Evolutionary conservation across 92 coral and sea anemone species (phyloP).

Genomic region (Zoanthus sansibaricus): DNA sequence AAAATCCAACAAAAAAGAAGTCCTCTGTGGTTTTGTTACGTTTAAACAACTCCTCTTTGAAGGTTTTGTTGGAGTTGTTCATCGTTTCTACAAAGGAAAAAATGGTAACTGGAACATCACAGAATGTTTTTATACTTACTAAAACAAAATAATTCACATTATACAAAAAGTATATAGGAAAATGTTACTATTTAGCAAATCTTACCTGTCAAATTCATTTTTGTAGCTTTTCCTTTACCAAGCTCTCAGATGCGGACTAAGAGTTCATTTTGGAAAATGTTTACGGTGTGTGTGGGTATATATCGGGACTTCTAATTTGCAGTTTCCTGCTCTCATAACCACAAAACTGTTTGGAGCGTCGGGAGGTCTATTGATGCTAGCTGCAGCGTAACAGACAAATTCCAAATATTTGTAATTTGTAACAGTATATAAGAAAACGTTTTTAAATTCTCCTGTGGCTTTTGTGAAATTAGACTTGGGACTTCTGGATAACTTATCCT

Average conservation of each 20-base stretch:
- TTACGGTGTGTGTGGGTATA: neutral
- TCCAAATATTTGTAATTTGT: conserved; percentile 15
- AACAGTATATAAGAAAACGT: neutral
- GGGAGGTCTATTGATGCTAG: conserved; percentile 6
- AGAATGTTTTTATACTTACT: neutral
- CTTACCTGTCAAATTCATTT: conserved; percentile 4
- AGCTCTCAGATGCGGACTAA: neutral
- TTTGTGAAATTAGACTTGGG: neutral
- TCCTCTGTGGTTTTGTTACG: conserved; percentile 7
- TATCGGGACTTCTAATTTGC: conserved; percentile 25
- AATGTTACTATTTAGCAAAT: too few relatives aligned
- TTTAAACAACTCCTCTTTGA: neutral
- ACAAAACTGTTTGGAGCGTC: conserved; percentile 2
- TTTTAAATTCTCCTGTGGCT: conserved; percentile 15
- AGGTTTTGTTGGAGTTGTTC: conserved; percentile 13
- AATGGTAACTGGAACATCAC: neutral
- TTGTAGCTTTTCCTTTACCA: neutral
- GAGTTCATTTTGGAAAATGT: neutral
- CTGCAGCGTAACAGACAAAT: neutral
- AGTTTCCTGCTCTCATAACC: conserved; percentile 22
- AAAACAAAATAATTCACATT: neutral
- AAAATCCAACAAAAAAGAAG: conserved; percentile 33
- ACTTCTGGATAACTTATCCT: too few relatives aligned
- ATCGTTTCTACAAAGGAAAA: neutral
- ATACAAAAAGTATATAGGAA: neutral